Conservation (phyloP, 2,113 vertebrate genomes). For the Tonatia bakeri region DNA sequence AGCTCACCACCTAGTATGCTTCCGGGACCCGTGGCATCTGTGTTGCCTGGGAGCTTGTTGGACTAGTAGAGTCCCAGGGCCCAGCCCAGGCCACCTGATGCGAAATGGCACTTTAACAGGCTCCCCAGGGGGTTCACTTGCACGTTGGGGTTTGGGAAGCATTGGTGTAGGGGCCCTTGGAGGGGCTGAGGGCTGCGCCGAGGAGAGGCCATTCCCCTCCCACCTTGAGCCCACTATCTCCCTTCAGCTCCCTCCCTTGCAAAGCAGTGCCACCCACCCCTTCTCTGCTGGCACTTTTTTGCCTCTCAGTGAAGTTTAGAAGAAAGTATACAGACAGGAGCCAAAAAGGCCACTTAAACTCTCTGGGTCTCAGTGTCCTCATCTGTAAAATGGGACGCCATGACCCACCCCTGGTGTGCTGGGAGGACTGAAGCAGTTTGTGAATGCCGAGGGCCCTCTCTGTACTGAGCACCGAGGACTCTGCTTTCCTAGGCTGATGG, state of each 20-base stretch:
- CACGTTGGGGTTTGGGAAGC: background rate
- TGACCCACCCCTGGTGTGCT: background rate
- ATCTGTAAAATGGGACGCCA: background rate
- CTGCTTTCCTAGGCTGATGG: background rate
- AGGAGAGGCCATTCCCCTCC: background rate
- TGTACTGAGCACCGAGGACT: background rate
- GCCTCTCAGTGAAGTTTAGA: background rate
- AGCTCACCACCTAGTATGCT: background rate
- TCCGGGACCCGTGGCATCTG: no score
- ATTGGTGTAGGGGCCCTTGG: background rate
- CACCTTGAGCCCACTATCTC: background rate
- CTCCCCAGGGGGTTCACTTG: background rate
- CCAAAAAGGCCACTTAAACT: background rate
- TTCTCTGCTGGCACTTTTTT: background rate
- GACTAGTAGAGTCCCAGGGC: background rate
- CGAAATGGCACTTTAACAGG: background rate
- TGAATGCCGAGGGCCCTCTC: background rate
- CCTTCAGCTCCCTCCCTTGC: background rate
- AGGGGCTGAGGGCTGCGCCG: background rate
- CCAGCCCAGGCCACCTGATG: background rate
- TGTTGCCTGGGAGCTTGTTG: background rate
- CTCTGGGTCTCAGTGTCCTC: background rate
- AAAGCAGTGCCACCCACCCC: background rate
- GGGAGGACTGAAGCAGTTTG: background rate
- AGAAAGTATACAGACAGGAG: background rate